phyloP scores from a whole-genome alignment of 2,113 vertebrate species.

The Bambusicola thoracicus region DNA sequence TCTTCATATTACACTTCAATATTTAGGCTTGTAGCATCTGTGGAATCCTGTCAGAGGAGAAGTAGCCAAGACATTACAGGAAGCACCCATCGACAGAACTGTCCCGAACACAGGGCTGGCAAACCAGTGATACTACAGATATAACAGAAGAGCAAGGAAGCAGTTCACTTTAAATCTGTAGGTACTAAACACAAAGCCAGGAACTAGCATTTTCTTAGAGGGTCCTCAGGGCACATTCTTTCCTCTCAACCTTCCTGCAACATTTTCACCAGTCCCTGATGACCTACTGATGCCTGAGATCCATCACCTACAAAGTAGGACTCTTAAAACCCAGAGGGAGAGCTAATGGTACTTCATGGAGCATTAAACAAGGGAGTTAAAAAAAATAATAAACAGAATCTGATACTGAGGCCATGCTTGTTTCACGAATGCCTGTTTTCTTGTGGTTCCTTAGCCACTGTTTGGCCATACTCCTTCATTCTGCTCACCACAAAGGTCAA shows the following conservation, averaged over 20 bases:
- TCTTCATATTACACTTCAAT: background rate
- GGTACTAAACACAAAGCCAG: background rate
- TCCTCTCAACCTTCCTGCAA: background rate
- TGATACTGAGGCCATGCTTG: background rate
- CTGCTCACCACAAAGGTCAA: background rate
- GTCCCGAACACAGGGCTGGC: background rate
- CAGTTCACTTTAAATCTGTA: background rate
- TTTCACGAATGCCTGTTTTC: background rate
- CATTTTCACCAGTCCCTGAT: background rate
- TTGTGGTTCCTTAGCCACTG: background rate
- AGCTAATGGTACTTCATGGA: background rate
- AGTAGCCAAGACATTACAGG: background rate
- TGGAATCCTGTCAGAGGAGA: background rate
- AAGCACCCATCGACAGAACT: background rate
- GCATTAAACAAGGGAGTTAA: background rate
- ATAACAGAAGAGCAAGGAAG: background rate
- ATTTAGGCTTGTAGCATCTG: background rate
- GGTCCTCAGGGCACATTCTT: background rate
- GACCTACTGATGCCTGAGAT: background rate
- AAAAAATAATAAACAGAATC: background rate
- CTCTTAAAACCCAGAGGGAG: background rate
- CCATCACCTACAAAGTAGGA: background rate
- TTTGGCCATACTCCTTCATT: background rate
- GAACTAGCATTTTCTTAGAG: background rate
- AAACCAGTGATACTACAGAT: background rate